phyloP scores from a whole-genome alignment of 2,888 invertebrate species.

The Euplexia lucipara region DNA sequence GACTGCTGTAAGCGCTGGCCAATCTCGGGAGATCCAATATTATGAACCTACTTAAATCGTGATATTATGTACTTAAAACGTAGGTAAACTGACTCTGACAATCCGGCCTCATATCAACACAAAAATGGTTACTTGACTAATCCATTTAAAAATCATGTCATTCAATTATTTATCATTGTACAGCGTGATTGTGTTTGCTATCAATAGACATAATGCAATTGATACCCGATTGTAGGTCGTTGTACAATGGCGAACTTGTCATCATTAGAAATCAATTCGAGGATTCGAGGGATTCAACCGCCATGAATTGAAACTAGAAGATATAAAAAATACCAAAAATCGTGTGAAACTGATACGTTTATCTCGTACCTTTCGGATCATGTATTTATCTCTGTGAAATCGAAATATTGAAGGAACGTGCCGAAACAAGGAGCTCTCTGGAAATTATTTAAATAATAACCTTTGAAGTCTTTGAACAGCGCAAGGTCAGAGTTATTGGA shows the following conservation, averaged over 20 bases:
- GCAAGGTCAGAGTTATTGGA: slow-evolving; percentile 44
- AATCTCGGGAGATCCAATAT: slow-evolving; percentile 23
- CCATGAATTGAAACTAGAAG: slow-evolving; percentile 6
- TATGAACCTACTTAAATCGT: slow-evolving; percentile 2
- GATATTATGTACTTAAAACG: slow-evolving; percentile 24
- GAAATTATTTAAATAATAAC: slow-evolving; percentile 46
- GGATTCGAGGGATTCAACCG: slow-evolving; percentile 10
- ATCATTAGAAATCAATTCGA: slow-evolving; percentile 28
- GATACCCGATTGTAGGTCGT: slow-evolving; percentile 28
- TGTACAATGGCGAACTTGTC: slow-evolving; percentile 10
- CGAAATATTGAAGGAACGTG: slow-evolving; percentile 33
- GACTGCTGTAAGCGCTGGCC: slow-evolving; percentile 21
- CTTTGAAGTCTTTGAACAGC: slow-evolving; percentile 31
- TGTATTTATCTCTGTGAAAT: slow-evolving; percentile 28
- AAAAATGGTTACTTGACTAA: slow-evolving; percentile 29
- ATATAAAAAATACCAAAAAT: slow-evolving; percentile 20
- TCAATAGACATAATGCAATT: slow-evolving; percentile 31
- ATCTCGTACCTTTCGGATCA: slow-evolving; percentile 24
- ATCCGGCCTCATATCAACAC: not conserved
- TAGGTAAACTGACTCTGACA: slow-evolving; percentile 1
- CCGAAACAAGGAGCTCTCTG: slow-evolving; percentile 34
- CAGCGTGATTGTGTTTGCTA: slow-evolving; percentile 39
- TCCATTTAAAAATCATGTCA: slow-evolving; percentile 48
- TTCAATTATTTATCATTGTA: slow-evolving; percentile 45
- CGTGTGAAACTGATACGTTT: slow-evolving; percentile 27